phyloP scores from a whole-genome alignment of 2,797 vertebrate species.

The Cuculus canorus region DNA sequence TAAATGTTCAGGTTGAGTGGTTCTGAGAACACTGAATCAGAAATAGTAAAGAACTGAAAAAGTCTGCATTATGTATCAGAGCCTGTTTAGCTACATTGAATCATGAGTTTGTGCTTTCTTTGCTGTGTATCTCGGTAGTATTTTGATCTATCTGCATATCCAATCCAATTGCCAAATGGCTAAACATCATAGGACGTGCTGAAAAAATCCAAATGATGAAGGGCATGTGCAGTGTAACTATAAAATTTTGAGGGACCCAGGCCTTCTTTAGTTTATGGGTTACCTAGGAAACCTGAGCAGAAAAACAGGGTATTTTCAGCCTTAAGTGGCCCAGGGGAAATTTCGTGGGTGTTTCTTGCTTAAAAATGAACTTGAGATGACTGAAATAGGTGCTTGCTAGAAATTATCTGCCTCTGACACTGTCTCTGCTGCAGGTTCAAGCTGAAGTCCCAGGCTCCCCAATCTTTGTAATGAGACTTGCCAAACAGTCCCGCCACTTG shows the following conservation, averaged over 20 bases:
- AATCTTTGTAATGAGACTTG: constrained; percentile 92
- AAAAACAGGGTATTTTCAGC: not conserved
- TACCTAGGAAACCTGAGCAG: not conserved
- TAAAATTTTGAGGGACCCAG: not conserved
- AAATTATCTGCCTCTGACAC: accelerated
- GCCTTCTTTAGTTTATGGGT: not conserved
- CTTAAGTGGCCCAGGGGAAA: not conserved
- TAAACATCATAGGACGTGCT: not conserved
- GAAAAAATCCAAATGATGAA: not conserved
- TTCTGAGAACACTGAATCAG: accelerated
- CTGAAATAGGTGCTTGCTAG: not conserved
- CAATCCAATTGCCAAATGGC: not conserved
- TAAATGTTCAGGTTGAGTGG: not conserved
- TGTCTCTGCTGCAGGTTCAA: constrained; percentile 75
- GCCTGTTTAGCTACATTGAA: not conserved
- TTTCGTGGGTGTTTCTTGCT: not conserved
- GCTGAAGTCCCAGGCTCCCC: constrained; percentile 85
- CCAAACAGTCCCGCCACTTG: constrained; percentile 94
- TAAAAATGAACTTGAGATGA: not conserved
- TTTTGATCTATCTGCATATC: not conserved
- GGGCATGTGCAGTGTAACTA: not conserved
- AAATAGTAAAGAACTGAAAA: not conserved
- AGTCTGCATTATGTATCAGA: not conserved
- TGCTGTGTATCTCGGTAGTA: not conserved
- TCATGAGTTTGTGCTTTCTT: not conserved